A percentile compares a stretch with the other conserved stretches of the same genome.
phyloP scores from a whole-genome alignment of 2,797 vertebrate species.

The Kryptopterus vitreolus region DNA sequence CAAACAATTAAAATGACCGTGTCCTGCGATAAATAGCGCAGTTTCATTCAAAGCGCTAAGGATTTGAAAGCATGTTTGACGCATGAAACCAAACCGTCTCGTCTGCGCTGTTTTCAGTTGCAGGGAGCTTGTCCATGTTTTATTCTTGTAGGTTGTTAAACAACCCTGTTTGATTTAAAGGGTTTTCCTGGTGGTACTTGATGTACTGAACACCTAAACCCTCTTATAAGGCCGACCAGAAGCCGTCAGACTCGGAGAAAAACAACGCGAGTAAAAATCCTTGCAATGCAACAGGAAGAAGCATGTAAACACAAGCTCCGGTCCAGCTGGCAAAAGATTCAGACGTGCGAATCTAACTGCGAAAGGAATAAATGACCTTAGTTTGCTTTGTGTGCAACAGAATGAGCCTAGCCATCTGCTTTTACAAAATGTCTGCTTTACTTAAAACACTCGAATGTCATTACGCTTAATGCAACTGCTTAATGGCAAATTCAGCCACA shows the following conservation, averaged over 20 bases:
- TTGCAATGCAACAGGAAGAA: not conserved
- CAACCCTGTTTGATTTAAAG: not conserved
- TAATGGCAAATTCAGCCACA: constrained; percentile 16
- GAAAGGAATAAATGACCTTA: constrained; percentile 2
- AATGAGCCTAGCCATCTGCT: constrained; percentile 38
- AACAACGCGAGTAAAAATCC: not conserved
- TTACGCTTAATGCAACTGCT: constrained; percentile 25
- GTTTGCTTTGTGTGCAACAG: not conserved
- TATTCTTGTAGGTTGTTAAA: not conserved
- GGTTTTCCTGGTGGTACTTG: not conserved
- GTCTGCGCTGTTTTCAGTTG: not conserved
- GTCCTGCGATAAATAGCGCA: not conserved
- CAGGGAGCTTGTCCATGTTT: not conserved
- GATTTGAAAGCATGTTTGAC: not conserved
- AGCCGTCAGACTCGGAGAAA: not conserved
- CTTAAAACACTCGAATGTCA: constrained; percentile 31
- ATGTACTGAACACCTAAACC: not conserved
- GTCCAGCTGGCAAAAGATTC: constrained; percentile 16
- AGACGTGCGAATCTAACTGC: not conserved
- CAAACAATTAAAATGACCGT: not conserved
- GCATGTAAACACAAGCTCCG: constrained; percentile 10
- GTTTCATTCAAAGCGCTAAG: not conserved
- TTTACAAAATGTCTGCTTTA: not conserved
- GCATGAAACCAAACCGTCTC: not conserved
- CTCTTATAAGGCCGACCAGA: not conserved